These are phyloP conservation scores for Istiophorus platypterus DNA, from an alignment of 2,113 vertebrate genomes.

Conservation along the genomic window DNA sequence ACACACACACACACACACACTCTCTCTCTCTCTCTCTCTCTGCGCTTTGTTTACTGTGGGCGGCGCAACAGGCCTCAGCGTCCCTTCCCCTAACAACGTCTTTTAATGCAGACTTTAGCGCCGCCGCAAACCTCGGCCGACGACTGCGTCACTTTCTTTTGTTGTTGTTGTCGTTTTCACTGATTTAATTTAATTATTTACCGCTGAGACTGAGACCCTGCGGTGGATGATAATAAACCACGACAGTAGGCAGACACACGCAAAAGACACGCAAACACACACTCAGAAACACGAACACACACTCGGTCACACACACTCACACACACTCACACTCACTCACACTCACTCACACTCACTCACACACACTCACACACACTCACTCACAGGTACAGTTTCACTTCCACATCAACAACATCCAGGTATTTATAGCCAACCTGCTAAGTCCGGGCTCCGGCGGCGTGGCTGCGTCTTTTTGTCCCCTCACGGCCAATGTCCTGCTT, in stretches of 20 bases:
- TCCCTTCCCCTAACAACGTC: not conserved
- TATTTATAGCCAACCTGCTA: conserved; percentile 78
- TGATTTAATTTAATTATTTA: no score
- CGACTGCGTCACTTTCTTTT: conserved; percentile 42
- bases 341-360: no score
- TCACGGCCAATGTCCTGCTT: not conserved
- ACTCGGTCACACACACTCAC: no score
- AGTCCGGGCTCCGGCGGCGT: conserved; percentile 53
- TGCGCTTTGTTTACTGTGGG: conserved; percentile 41
- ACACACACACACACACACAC: not conserved
- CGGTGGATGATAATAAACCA: no score
- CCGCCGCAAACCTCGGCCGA: not conserved
- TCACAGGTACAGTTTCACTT: not conserved
- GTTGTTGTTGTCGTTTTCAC: no score
- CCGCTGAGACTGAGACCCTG: no score
- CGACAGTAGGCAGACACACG: no score
- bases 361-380: not conserved
- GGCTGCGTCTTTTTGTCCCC: conserved; percentile 18
- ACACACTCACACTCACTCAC: no score
- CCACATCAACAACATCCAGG: conserved; percentile 34
- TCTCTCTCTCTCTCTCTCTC: not conserved
- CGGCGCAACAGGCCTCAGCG: conserved; percentile 33
- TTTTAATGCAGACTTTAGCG: not conserved
- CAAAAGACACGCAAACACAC: no score
- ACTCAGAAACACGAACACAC: no score